A percentile compares a stretch with the other conserved stretches of the same genome.
Evolutionary conservation across 23 tunicate genomes (phyloP).

Genomic region (Botrylloides violaceus): DNA sequence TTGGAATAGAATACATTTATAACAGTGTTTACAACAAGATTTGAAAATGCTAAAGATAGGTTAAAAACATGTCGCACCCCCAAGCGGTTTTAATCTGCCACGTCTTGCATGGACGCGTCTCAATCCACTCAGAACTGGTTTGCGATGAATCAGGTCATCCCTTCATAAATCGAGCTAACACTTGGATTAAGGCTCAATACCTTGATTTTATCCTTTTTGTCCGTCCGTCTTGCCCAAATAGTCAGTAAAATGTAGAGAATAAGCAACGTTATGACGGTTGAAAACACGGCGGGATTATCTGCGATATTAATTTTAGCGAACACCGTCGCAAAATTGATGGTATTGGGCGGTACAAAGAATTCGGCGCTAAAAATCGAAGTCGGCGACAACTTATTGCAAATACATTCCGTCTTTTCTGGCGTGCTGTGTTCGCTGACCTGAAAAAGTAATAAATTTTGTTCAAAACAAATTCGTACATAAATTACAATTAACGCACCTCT

Average conservation of each 20-base stretch:
- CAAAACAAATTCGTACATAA: not conserved
- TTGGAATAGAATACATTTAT: too few species aligned
- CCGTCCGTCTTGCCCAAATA: slow-evolving; percentile 69
- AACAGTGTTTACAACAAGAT: too few species aligned
- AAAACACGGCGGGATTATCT: slow-evolving; percentile 94
- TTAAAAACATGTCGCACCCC: too few species aligned
- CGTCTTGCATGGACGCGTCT: too few species aligned
- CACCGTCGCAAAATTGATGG: slow-evolving; percentile 92
- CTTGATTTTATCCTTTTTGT: slow-evolving; percentile 55
- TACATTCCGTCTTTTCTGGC: slow-evolving; percentile 91
- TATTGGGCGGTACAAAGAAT: slow-evolving; percentile 98
- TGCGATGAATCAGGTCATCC: too few species aligned
- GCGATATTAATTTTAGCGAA: slow-evolving; percentile 85
- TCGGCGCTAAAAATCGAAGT: slow-evolving; percentile 93
- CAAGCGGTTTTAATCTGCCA: too few species aligned
- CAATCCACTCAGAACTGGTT: too few species aligned
- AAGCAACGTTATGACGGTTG: slow-evolving; percentile 60
- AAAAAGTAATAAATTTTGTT: not conserved
- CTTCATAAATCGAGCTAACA: too few species aligned
- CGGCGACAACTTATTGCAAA: slow-evolving; percentile 62
- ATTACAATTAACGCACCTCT: not conserved
- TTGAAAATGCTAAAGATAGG: too few species aligned
- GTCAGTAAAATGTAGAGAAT: slow-evolving; percentile 47
- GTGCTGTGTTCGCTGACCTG: slow-evolving; percentile 80
- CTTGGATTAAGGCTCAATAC: too few species aligned